A percentile compares a stretch with the other conserved stretches of the same genome.
phyloP scores from a whole-genome alignment of 2,113 vertebrate genomes.

The Otocyon megalotis region DNA sequence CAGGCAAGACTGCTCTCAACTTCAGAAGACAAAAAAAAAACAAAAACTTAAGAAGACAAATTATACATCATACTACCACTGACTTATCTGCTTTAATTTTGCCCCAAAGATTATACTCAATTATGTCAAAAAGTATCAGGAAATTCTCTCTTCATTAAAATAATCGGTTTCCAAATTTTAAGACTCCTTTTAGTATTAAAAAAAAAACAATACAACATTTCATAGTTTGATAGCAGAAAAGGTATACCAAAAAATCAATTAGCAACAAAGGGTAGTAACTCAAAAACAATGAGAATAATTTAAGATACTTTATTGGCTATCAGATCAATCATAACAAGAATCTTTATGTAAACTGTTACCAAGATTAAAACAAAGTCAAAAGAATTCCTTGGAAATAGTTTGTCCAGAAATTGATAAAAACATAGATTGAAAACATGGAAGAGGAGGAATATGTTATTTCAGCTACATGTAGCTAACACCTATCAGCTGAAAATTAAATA shows the following conservation, averaged over 20 bases:
- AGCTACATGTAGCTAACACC: background rate
- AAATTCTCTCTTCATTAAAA: conserved; percentile 42
- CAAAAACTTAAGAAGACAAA: background rate
- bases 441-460: background rate
- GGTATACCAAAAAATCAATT: background rate
- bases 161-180: conserved; percentile 41
- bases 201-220: background rate
- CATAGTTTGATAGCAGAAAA: conserved; percentile 6
- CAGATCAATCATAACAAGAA: background rate
- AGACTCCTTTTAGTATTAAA: conserved; percentile 26
- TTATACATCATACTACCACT: background rate
- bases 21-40: background rate
- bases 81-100: conserved; percentile 32
- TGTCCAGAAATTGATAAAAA: conserved; percentile 25
- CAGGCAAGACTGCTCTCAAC: background rate
- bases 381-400: conserved; percentile 8
- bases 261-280: conserved; percentile 22
- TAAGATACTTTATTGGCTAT: background rate
- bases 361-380: conserved; percentile 25
- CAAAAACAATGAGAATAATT: conserved; percentile 11
- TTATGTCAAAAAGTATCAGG: background rate
- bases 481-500: conserved; percentile 42
- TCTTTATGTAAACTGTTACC: conserved; percentile 25
- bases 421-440: background rate
- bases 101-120: conserved; percentile 1